Base-by-base conservation (phyloP, 1,140 invertebrate species). In the Mylabris phalerata region DNA sequence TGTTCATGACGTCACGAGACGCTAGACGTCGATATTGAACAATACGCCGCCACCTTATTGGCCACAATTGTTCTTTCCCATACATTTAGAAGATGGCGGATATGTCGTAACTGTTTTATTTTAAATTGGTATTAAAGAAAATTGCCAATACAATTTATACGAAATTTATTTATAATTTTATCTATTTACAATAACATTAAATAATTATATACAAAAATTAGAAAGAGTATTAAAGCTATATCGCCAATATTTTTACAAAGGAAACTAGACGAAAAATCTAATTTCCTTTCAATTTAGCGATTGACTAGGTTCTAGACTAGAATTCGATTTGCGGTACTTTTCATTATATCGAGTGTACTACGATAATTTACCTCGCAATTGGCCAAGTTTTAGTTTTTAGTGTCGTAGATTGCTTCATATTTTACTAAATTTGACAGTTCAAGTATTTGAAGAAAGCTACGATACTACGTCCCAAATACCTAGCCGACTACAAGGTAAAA, bases 11-110 rank as follows among this genome's bases (percentile, higher is more conserved):
- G 60, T 54, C 55, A 55, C 44, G 19, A 54, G 48, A 39, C 40
- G 44, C 44, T 47, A 44, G 48, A 27, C 51, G 51, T 62, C 60
- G 50, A 58, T 19, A 19, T 19, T 19, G 19, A 19, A 19, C 19
- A 19, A 19, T 62, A 61, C 43, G 40, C 46, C 48, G 54, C 24
- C 45, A 42, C 9, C 45, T 46, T 41, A 62, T 62, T 62, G 60
- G 60, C 49, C 43, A 58, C 60, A 62, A 19, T 49, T 58, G 60
- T 50, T 50, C n/a, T 47, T 57, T 62, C 60, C 55, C 60, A 62
- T 55, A 50, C 38, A 42, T 49, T 52, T 49, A 39, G 55, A 55
- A 51, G 48, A 62, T 62, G 55, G 60, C 50, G 60, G 41, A 43
- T 5, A 2, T 42, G 40, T 50, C 51, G 46, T 50, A 27, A 13